A percentile compares a stretch with the other conserved stretches of the same genome.
Evolutionary conservation across 2,797 vertebrate genomes (phyloP).

Genomic region (Channallabes apus): DNA sequence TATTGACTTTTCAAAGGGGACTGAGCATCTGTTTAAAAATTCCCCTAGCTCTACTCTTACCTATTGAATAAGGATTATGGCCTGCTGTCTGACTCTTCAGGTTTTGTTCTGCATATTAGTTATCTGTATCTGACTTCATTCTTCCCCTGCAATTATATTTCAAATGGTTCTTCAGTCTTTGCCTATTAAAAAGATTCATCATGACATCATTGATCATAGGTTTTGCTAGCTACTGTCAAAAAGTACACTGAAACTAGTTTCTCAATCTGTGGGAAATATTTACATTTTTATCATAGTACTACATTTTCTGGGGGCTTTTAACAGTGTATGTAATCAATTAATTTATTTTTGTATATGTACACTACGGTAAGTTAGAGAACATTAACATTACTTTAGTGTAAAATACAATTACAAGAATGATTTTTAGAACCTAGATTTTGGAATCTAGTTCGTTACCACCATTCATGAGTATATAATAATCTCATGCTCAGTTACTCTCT

Average conservation of each 20-base stretch:
- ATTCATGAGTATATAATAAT: no score
- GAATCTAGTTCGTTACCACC: no score
- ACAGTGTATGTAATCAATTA: no score
- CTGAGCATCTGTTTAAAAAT: constrained; percentile 33
- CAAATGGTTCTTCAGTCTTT: neutral
- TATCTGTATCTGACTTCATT: neutral
- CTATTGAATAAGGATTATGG: constrained; percentile 27
- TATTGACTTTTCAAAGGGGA: constrained; percentile 19
- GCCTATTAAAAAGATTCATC: neutral
- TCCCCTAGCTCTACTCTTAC: constrained; percentile 25
- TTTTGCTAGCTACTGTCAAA: neutral
- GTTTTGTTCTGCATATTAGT: constrained; percentile 22
- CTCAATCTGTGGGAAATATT: neutral
- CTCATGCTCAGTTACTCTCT: no score
- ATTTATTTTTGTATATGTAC: no score
- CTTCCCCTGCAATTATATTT: neutral
- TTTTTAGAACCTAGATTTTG: no score
- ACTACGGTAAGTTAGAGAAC: no score
- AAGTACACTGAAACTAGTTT: neutral
- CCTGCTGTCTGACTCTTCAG: constrained; percentile 16
- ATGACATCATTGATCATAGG: neutral
- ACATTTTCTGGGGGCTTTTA: no score
- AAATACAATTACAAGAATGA: no score
- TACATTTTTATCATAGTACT: neutral
- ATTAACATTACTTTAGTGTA: no score